Evolutionary conservation across 2,113 vertebrate species (phyloP).

Genomic region (Chaetops frenatus): DNA sequence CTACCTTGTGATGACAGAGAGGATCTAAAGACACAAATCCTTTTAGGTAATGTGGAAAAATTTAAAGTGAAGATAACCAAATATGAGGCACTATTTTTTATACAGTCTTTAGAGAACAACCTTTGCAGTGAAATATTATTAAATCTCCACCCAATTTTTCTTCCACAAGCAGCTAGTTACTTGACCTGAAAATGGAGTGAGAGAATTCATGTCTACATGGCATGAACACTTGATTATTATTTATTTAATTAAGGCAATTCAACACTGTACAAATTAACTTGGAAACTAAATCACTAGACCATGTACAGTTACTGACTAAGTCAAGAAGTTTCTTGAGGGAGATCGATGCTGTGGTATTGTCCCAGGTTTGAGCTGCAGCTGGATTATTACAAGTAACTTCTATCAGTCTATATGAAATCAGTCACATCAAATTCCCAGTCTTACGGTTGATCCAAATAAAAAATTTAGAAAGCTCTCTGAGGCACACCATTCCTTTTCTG

Average conservation of each 20-base stretch:
- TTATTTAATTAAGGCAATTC: background rate
- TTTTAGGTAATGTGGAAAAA: background rate
- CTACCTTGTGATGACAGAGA: background rate
- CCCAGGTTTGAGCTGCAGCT: background rate
- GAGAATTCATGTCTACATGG: background rate
- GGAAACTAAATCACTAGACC: background rate
- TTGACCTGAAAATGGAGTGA: background rate
- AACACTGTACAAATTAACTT: background rate
- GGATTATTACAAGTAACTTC: background rate
- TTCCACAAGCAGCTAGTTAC: background rate
- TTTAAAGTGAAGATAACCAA: background rate
- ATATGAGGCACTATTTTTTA: background rate
- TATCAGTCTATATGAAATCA: background rate
- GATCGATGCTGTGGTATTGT: background rate
- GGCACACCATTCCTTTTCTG: background rate
- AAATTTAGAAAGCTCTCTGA: background rate
- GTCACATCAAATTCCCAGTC: background rate
- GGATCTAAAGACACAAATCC: background rate
- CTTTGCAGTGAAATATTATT: background rate
- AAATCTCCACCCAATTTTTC: background rate
- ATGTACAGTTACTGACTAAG: background rate
- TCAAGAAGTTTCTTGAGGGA: background rate
- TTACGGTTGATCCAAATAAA: background rate
- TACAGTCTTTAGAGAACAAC: background rate
- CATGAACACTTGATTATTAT: background rate